These are phyloP conservation scores for Phaetusa simplex DNA, from an alignment of 2,113 vertebrate species.

Conservation along the genomic window DNA sequence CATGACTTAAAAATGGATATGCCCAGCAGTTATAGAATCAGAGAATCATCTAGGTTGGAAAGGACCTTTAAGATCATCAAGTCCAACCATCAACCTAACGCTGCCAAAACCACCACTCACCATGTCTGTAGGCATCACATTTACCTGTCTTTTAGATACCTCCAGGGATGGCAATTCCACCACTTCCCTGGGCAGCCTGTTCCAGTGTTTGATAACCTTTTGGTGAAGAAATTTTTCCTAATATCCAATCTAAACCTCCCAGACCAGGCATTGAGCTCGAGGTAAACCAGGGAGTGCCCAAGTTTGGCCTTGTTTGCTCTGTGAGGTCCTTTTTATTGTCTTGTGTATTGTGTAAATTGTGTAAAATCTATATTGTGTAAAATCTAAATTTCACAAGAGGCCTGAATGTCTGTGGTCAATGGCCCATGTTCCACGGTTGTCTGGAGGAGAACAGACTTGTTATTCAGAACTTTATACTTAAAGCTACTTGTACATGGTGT, in stretches of 20 bases:
- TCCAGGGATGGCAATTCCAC: not conserved
- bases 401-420: not conserved
- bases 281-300: not conserved
- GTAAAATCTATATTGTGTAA: not conserved
- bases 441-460: not conserved
- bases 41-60: not conserved
- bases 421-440: not conserved
- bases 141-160: not conserved
- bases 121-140: not conserved
- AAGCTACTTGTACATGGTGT: not conserved
- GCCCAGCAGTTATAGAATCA: not conserved
- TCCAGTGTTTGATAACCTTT: not conserved
- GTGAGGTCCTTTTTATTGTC: not conserved
- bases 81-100: not conserved
- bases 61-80: not conserved
- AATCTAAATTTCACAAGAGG: not conserved
- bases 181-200: not conserved
- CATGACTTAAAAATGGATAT: accelerated
- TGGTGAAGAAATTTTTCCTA: not conserved
- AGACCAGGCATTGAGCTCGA: not conserved
- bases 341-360: no score
- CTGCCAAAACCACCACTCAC: not conserved
- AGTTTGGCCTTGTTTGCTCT: not conserved
- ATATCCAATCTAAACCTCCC: not conserved
- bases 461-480: not conserved